These are phyloP conservation scores for Acrocephalus scirpaceus DNA, from an alignment of 2,797 vertebrate genomes.

Conservation along the genomic window DNA sequence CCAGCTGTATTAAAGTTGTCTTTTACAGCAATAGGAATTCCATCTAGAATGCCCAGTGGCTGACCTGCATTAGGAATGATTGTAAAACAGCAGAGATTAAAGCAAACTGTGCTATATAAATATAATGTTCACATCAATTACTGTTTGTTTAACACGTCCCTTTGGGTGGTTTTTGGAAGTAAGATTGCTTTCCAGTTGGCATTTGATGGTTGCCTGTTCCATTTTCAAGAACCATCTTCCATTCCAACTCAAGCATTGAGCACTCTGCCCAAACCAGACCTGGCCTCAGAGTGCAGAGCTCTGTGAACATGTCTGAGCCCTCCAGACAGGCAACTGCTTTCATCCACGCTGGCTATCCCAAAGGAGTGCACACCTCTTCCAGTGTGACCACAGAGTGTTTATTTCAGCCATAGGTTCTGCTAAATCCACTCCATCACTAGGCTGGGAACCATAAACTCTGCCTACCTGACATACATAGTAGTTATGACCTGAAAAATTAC, in stretches of 20 bases:
- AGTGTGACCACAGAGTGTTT: not conserved
- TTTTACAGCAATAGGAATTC: conserved; percentile 93
- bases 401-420: not conserved
- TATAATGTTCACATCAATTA: not conserved
- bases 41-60: conserved; percentile 87
- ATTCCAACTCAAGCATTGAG: not conserved
- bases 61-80: conserved; percentile 76
- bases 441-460: not conserved
- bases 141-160: not conserved
- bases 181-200: not conserved
- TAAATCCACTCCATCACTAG: not conserved
- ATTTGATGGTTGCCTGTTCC: too few relatives aligned
- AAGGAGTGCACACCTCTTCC: not conserved
- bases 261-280: not conserved
- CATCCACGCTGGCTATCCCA: not conserved
- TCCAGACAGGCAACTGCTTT: not conserved
- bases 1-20: conserved; percentile 94
- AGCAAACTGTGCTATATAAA: not conserved
- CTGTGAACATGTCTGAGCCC: not conserved
- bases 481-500: not conserved
- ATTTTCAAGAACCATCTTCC: not conserved
- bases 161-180: not conserved
- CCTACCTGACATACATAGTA: not conserved
- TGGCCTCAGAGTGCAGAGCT: not conserved
- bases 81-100: not conserved